These are phyloP conservation scores for Danio tinwini DNA, from an alignment of 2,797 vertebrate genomes.

Conservation along the genomic window DNA sequence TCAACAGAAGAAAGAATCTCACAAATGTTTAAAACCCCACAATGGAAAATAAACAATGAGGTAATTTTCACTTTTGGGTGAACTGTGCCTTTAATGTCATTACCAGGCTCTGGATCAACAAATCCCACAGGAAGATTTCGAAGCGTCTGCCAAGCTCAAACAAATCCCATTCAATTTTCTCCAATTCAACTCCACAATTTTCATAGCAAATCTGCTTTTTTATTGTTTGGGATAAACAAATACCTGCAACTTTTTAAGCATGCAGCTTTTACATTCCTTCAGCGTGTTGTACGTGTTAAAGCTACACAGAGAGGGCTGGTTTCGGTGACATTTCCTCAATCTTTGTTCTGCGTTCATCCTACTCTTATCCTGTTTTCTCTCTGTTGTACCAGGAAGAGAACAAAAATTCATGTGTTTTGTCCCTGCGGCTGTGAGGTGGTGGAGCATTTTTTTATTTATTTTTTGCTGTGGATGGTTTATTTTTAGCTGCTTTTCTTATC, in stretches of 20 bases:
- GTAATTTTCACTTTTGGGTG: not conserved
- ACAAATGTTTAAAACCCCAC: no score
- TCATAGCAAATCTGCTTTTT: conserved; percentile 1
- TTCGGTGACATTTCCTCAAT: conserved; percentile 36
- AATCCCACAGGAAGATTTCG: not conserved
- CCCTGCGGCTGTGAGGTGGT: conserved; percentile 17
- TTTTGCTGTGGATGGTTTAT: conserved; percentile 40
- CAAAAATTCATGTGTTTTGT: conserved; percentile 47
- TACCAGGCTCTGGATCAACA: conserved; percentile 14
- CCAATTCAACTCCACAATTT: not conserved
- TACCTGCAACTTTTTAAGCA: not conserved
- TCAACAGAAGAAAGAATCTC: no score
- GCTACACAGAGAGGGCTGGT: conserved; percentile 10
- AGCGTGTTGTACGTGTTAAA: not conserved
- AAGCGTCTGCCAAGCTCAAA: not conserved
- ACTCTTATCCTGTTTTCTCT: conserved; percentile 43
- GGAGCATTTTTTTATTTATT: conserved; percentile 15
- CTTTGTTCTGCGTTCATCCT: conserved; percentile 22
- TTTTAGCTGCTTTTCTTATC: conserved; percentile 58
- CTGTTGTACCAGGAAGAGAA: conserved; percentile 44
- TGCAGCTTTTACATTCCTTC: not conserved
- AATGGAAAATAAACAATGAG: not conserved
- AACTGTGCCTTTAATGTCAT: not conserved
- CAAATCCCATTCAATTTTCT: not conserved
- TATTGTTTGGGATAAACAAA: not conserved